phyloP scores from a whole-genome alignment of 2,888 invertebrate species.

The Noctua comes region DNA sequence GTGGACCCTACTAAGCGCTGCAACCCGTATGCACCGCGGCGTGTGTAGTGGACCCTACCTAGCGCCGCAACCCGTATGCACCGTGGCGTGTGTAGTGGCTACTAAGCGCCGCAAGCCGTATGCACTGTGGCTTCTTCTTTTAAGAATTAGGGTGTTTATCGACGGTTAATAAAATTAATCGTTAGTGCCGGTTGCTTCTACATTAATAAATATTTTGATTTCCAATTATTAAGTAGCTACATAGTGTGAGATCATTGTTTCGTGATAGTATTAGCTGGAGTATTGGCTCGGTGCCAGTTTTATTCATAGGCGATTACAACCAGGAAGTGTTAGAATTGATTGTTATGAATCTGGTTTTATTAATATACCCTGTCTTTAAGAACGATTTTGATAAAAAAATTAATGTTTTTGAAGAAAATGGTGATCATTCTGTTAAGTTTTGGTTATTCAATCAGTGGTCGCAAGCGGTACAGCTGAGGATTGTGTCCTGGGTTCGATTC shows the following conservation, averaged over 20 bases:
- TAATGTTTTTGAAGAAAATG: not conserved
- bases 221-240: conserved; percentile 5
- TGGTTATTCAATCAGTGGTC: not conserved
- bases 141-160: not conserved
- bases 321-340: conserved; percentile 30
- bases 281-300: conserved; percentile 27
- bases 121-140: too few species aligned
- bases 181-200: not conserved
- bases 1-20: too few species aligned
- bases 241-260: conserved; percentile 34
- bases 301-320: conserved; percentile 35
- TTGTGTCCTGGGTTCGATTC: not conserved
- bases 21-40: too few species aligned
- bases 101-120: too few species aligned
- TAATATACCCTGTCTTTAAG: not conserved
- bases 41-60: too few species aligned
- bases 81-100: too few species aligned
- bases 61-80: too few species aligned
- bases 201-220: conserved; percentile 3
- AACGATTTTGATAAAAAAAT: not conserved
- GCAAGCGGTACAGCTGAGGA: not conserved
- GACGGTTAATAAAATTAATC: not conserved
- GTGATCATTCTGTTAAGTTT: not conserved
- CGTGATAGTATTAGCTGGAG: not conserved
- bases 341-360: conserved; percentile 15